Base-by-base conservation (phyloP, 2,888 invertebrate species). In the Aquatica leii region DNA sequence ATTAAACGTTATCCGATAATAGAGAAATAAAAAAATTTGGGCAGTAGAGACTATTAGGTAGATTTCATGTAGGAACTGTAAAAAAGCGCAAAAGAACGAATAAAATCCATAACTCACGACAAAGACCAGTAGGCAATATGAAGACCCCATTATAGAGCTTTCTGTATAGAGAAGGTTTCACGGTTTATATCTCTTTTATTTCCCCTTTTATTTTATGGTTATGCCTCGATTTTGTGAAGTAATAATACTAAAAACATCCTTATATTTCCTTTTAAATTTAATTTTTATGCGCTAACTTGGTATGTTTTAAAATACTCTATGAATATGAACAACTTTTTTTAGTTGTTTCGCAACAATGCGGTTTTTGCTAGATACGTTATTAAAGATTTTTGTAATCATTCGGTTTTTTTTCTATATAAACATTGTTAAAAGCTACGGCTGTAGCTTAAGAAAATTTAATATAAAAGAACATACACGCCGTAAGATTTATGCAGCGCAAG, bases 161-260 rank as follows among this genome's bases (percentile, higher is more conserved):
- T 74, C 72, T 73, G 74, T 75, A 72, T 72, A 67, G 72, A 74
- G 72, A 73, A 73, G 75, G 74, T 76, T 78, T 74, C 69, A 70
- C 73, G 74, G 72, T 77, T 77, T 78, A 77, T 77, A 75, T 74
- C 76, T 75, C 74, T 77, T 77, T 77, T 78, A 77, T 77, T 77
- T 72, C 74, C 75, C 70, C 73, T 71, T 77, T 77, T 76, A 76
- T 77, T 77, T 77, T 77, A 77, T 75, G 77, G 73, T 77, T 76
- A 77, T 76, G 71, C 73, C 74, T 71, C 74, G 75, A 77, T 77
- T 76, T 74, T 71, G 71, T 71, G 71, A 68, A 74, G 76, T 75
- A 74, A 75, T 77, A 76, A 77, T 77, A 75, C 69, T 76, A 75
- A 76, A 78, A 77, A 74, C n/a, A n/a, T 74, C 71, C 75, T 76